Evolutionary conservation across 2,113 vertebrate genomes (phyloP).

Genomic region (Rattus rattus): DNA sequence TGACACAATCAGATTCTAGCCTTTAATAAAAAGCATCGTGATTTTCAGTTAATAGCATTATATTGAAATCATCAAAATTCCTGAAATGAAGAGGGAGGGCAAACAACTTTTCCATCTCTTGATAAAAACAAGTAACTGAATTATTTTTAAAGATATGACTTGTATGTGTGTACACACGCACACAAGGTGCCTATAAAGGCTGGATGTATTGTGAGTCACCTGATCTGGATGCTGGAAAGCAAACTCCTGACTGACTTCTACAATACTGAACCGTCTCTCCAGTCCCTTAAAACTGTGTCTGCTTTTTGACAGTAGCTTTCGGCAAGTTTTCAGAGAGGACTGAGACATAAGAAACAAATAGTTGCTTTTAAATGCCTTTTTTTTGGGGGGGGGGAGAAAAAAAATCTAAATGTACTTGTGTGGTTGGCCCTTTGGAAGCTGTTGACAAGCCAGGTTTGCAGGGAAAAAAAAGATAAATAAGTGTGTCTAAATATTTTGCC

Average conservation of each 20-base stretch:
- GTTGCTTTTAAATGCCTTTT: slow-evolving; percentile 20
- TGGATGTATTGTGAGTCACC: not conserved
- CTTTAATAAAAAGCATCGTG: not conserved
- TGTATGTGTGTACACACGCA: not conserved
- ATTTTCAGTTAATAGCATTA: slow-evolving; percentile 27
- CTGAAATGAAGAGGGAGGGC: not conserved
- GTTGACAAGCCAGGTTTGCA: not conserved
- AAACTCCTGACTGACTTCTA: not conserved
- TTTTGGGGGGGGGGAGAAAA: not conserved
- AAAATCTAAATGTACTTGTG: not conserved
- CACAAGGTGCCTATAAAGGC: no score
- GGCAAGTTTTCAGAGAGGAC: not conserved
- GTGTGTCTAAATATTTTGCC: not conserved
- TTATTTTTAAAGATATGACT: not conserved
- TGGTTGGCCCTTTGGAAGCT: not conserved
- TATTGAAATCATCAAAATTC: slow-evolving; percentile 20
- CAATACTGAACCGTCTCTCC: not conserved
- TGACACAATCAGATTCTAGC: not conserved
- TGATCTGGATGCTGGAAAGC: not conserved
- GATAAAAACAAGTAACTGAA: not conserved
- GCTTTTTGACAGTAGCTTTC: not conserved
- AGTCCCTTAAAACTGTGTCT: not conserved
- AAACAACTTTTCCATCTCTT: not conserved
- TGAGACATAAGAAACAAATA: not conserved
- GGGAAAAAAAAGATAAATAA: not conserved